phyloP scores from a whole-genome alignment of 2,888 invertebrate genomes.

The Seira sanloemensis region DNA sequence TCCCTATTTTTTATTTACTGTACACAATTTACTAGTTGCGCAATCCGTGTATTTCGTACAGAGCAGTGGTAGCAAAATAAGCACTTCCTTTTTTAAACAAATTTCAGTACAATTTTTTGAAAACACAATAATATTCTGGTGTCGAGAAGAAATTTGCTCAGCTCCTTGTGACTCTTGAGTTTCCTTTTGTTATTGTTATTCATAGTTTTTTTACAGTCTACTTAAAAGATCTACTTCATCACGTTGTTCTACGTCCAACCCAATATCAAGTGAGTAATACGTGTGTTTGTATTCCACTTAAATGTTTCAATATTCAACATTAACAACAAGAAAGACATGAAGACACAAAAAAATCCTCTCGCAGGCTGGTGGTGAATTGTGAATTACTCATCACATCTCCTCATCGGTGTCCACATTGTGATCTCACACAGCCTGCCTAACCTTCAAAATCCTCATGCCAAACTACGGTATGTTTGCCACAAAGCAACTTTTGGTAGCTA shows the following conservation, averaged over 20 bases:
- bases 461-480: not conserved
- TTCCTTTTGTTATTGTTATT: slow-evolving; percentile 10
- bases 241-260: slow-evolving; percentile 16
- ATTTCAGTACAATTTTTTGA: not conserved
- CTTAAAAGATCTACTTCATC: slow-evolving; percentile 7
- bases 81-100: slow-evolving; percentile 9
- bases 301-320: not conserved
- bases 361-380: slow-evolving; percentile 6
- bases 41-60: not conserved
- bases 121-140: not conserved
- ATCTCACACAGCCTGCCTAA: not conserved
- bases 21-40: not conserved
- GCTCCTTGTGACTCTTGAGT: not conserved
- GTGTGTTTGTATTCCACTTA: no score
- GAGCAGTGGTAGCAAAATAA: not conserved
- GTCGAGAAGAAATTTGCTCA: not conserved
- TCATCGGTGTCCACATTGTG: not conserved
- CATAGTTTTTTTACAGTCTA: not conserved
- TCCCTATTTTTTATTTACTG: no score
- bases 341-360: slow-evolving; percentile 1
- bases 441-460: slow-evolving; percentile 9
- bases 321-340: not conserved
- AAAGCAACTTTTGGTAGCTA: not conserved
- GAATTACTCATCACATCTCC: not conserved
- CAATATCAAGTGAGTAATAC: not conserved